phyloP scores from a whole-genome alignment of 2,888 invertebrate species.

The Synanthedon andrenaeformis region DNA sequence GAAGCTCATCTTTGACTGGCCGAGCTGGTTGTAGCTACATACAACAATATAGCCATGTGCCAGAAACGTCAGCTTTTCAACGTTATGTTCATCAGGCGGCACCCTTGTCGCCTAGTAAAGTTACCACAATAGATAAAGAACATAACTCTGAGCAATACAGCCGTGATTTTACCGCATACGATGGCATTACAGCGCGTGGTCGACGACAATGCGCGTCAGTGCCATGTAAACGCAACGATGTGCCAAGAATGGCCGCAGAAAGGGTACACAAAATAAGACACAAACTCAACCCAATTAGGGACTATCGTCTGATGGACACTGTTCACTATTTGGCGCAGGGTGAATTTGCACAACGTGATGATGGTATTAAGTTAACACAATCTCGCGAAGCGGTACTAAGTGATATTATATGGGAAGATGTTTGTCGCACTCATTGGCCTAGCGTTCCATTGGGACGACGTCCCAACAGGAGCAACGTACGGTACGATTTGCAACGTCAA shows the following conservation, averaged over 20 bases:
- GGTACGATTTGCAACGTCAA: constrained; percentile 50
- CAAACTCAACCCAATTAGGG: constrained; percentile 57
- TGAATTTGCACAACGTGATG: constrained; percentile 61
- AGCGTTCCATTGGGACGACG: constrained; percentile 49
- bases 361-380: constrained; percentile 59
- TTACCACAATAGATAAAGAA: constrained; percentile 50
- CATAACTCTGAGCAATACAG: constrained; percentile 62
- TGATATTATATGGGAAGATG: constrained; percentile 64
- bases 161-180: constrained; percentile 57
- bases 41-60: constrained; percentile 57
- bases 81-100: constrained; percentile 42
- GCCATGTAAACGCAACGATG: constrained; percentile 48
- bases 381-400: constrained; percentile 61
- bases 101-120: constrained; percentile 44
- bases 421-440: constrained; percentile 63
- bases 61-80: constrained; percentile 59
- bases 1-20: constrained; percentile 21
- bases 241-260: constrained; percentile 51
- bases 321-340: constrained; percentile 64
- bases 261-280: constrained; percentile 57
- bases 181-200: constrained; percentile 56
- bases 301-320: constrained; percentile 61
- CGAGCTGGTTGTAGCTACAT: constrained; percentile 54
- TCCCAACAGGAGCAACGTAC: constrained; percentile 38
- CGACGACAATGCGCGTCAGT: constrained; percentile 55